phyloP scores from a whole-genome alignment of 2,113 vertebrate species.

The Catharus minimus region DNA sequence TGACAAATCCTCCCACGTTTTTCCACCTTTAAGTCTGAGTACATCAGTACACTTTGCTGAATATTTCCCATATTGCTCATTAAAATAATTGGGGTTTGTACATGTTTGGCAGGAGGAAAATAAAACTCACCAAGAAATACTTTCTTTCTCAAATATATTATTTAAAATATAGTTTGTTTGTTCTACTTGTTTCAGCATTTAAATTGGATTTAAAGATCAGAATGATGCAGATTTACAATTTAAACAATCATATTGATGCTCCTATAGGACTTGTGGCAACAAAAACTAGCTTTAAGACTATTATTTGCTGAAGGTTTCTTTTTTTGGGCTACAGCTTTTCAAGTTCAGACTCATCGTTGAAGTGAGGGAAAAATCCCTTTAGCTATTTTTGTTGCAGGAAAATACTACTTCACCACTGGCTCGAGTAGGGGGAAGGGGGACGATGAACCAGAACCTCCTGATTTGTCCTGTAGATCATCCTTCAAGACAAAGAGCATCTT shows the following conservation, averaged over 20 bases:
- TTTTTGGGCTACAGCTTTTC: constrained; percentile 28
- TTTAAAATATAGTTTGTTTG: not conserved
- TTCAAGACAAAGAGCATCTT: constrained; percentile 37
- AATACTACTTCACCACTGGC: constrained; percentile 35
- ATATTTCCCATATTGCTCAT: constrained; percentile 35
- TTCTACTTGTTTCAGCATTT: not conserved
- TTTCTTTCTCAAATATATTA: constrained; percentile 15
- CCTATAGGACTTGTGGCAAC: not conserved
- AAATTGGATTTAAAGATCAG: not conserved
- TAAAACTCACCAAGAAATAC: not conserved
- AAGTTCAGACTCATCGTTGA: constrained; percentile 31
- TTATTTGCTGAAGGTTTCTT: not conserved
- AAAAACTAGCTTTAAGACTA: not conserved
- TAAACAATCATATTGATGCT: not conserved
- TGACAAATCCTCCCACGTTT: constrained; percentile 38
- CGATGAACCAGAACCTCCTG: constrained; percentile 37
- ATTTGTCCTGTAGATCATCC: not conserved
- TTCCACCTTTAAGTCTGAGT: constrained; percentile 34
- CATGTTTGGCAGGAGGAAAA: not conserved
- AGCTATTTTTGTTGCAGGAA: constrained; percentile 60
- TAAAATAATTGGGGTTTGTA: not conserved
- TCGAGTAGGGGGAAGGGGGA: not conserved
- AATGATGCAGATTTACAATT: constrained; percentile 11
- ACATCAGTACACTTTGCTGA: not conserved
- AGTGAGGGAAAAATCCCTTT: constrained; percentile 47